These are phyloP conservation scores for Neogobius melanostomus DNA, from an alignment of 2,113 vertebrate genomes.

Conservation along the genomic window DNA sequence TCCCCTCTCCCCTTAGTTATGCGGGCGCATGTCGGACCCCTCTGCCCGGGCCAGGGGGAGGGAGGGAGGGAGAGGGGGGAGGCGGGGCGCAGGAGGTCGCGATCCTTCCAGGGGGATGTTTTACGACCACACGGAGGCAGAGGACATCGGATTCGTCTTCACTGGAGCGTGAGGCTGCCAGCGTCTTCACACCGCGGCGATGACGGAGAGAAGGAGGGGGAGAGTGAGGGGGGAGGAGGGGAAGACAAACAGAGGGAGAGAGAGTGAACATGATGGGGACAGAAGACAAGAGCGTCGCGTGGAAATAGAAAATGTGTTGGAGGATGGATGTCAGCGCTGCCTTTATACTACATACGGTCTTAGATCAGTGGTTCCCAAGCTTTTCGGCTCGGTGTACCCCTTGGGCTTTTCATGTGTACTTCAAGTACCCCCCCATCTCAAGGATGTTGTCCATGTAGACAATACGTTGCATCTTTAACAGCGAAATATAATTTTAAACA, in stretches of 20 bases:
- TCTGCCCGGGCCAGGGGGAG: conserved; percentile 64
- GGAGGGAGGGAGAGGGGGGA: neutral
- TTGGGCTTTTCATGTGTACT: no score
- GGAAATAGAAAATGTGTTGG: no score
- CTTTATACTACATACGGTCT: no score
- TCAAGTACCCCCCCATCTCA: no score
- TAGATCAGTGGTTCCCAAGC: no score
- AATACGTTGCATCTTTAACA: no score
- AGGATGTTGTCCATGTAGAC: no score
- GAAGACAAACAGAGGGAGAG: conserved; percentile 15
- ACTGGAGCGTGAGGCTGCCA: conserved; percentile 68
- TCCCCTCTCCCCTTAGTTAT: conserved; percentile 43
- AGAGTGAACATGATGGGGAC: no score
- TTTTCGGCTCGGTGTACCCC: no score
- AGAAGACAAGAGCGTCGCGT: no score
- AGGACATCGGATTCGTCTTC: conserved; percentile 72
- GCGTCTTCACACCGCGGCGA: conserved; percentile 64
- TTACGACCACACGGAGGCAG: conserved; percentile 69
- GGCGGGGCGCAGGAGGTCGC: conserved; percentile 77
- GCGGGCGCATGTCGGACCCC: conserved; percentile 50
- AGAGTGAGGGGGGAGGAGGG: neutral
- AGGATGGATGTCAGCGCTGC: no score
- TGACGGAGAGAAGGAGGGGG: conserved; percentile 32
- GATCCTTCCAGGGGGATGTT: conserved; percentile 73
- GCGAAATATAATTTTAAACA: no score